Base-by-base conservation (phyloP, 1,140 invertebrate genomes). In the Chlorops oryzae region DNA sequence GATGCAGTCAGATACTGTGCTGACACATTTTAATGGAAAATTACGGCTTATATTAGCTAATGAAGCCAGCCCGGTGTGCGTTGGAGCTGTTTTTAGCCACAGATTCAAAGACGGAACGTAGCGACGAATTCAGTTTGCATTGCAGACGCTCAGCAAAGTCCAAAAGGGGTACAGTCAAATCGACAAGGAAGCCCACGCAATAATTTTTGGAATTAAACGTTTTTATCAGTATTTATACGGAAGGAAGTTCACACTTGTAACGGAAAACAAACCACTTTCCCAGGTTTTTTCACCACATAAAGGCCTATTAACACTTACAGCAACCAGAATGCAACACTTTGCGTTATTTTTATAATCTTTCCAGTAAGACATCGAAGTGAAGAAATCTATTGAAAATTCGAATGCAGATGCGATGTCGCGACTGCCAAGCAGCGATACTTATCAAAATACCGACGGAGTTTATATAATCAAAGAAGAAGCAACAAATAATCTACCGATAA, bases 101-200 rank as follows among this genome's bases (percentile, higher is more conserved):
- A n/a, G n/a, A n/a, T n/a, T n/a, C n/a, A n/a, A n/a, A n/a, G n/a
- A n/a, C n/a, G n/a, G n/a, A n/a, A n/a, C n/a, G n/a, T n/a, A n/a
- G n/a, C n/a, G n/a, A n/a, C n/a, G n/a, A n/a, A n/a, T n/a, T n/a
- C n/a, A n/a, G n/a, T n/a, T n/a, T n/a, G n/a, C n/a, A n/a, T n/a
- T n/a, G n/a, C n/a, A n/a, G 18, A 70, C 73, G 5, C 57, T 81
- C 6, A 71, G 59, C 12, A 23, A 37, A 3, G 58, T 73, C 3
- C 73, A 82, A 59, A 54, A 60, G 53, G 74, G 75, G 12, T 81
- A 80, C 57, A 59, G 64, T 18, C 75, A n/a, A n/a, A n/a, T n/a
- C n/a, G n/a, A n/a, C n/a, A n/a, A n/a, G n/a, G n/a, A n/a, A n/a
- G n/a, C n/a, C n/a, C n/a, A n/a, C n/a, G n/a, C n/a, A n/a, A n/a